phyloP scores from a whole-genome alignment of 2,113 vertebrate species.

The Alligator mississippiensis region DNA sequence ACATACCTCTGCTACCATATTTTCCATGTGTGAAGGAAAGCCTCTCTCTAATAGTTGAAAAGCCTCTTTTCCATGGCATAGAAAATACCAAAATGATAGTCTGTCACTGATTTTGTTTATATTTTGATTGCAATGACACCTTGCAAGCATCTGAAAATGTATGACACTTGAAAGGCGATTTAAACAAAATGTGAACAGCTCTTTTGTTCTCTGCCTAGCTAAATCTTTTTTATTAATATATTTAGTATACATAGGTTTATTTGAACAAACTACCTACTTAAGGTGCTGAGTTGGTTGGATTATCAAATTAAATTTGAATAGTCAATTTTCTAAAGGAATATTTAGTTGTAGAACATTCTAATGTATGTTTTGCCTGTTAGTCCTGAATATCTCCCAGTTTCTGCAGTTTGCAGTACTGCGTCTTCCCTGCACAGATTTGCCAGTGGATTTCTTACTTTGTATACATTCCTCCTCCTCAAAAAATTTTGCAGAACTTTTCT shows the following conservation, averaged over 20 bases:
- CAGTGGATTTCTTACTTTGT: conserved; percentile 4
- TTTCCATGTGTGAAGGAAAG: neutral
- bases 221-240: neutral
- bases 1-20: neutral
- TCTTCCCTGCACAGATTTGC: neutral
- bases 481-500: conserved; percentile 16
- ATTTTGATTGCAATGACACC: neutral
- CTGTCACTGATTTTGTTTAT: neutral
- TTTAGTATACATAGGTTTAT: neutral
- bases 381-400: neutral
- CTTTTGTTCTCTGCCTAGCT: neutral
- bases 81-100: neutral
- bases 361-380: neutral
- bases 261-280: neutral
- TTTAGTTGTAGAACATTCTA: too few relatives aligned
- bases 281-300: neutral
- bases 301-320: neutral
- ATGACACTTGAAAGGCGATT: neutral
- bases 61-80: neutral
- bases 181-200: neutral
- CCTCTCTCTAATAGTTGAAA: neutral
- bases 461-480: conserved; percentile 32
- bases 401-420: neutral
- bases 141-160: neutral
- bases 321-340: neutral